Conservation (phyloP, 1,140 invertebrate genomes). For the Heliconius hermathena region DNA sequence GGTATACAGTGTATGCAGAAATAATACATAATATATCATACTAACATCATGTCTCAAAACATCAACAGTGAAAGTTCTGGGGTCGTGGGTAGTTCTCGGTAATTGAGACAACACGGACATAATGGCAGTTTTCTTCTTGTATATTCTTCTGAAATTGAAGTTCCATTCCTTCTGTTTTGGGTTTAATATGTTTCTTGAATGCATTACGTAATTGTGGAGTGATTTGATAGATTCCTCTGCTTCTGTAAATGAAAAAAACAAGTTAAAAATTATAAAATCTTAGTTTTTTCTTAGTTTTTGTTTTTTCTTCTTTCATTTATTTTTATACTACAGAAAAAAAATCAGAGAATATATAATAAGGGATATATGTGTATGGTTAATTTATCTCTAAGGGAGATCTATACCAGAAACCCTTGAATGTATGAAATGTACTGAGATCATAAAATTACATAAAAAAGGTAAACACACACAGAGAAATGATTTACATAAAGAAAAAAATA, state of each 20-base stretch:
- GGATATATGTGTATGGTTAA: too few relatives aligned
- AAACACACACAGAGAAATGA: too few relatives aligned
- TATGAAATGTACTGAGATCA: too few relatives aligned
- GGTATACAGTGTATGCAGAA: neutral
- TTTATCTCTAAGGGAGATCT: too few relatives aligned
- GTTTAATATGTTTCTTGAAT: slow-evolving; percentile 42
- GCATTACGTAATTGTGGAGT: slow-evolving; percentile 17
- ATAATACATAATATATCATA: slow-evolving; percentile 16
- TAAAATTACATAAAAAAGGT: too few relatives aligned
- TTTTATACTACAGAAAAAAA: too few relatives aligned
- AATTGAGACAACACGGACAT: slow-evolving; percentile 19
- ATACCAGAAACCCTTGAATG: too few relatives aligned
- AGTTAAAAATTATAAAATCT: too few relatives aligned
- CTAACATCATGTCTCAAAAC: slow-evolving; percentile 58
- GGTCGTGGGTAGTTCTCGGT: slow-evolving; percentile 54
- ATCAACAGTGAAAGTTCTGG: slow-evolving; percentile 56
- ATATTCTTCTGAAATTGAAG: slow-evolving; percentile 21
- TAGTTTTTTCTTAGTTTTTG: too few relatives aligned
- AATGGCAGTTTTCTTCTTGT: slow-evolving; percentile 21
- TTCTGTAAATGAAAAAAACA: slow-evolving; percentile 9
- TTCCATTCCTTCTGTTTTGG: slow-evolving; percentile 23
- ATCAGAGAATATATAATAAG: too few relatives aligned
- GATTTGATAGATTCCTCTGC: slow-evolving; percentile 21
- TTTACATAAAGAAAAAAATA: too few relatives aligned
- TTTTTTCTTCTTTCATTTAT: too few relatives aligned